phyloP scores from a whole-genome alignment of 2,888 invertebrate species.

The Himalopsyche japonica region DNA sequence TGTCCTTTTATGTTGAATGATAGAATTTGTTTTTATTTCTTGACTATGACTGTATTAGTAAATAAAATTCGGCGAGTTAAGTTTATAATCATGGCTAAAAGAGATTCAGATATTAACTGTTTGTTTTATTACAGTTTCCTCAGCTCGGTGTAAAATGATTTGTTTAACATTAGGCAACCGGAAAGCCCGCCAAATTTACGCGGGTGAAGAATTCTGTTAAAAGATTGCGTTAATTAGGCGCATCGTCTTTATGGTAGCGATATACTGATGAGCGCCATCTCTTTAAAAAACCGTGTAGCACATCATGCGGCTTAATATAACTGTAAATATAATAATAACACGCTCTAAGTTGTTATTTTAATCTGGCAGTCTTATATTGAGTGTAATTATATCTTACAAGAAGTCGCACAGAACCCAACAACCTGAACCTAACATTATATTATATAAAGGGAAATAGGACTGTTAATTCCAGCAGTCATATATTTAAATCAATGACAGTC shows the following conservation, averaged over 20 bases:
- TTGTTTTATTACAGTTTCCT: too few relatives aligned
- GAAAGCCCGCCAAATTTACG: not conserved
- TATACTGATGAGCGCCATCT: not conserved
- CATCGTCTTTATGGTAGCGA: not conserved
- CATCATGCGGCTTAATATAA: not conserved
- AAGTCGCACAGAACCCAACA: not conserved
- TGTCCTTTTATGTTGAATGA: too few relatives aligned
- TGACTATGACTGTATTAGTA: too few relatives aligned
- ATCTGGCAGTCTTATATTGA: not conserved
- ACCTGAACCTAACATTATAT: not conserved
- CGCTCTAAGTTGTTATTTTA: not conserved
- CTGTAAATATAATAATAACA: conserved; percentile 19
- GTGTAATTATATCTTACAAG: not conserved
- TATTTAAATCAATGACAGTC: too few relatives aligned
- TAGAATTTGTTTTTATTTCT: too few relatives aligned
- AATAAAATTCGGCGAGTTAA: too few relatives aligned
- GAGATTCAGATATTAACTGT: too few relatives aligned
- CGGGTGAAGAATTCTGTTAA: not conserved
- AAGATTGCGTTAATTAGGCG: conserved; percentile 2
- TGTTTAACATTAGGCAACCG: too few relatives aligned
- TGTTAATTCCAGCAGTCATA: not conserved
- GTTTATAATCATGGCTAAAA: too few relatives aligned
- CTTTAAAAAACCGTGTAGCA: not conserved
- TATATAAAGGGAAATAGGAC: not conserved
- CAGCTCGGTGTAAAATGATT: too few relatives aligned